A percentile compares a stretch with the other conserved stretches of the same genome.
Evolutionary conservation across 2,888 invertebrate species (phyloP).

Genomic region (Nephrotoma flavescens): DNA sequence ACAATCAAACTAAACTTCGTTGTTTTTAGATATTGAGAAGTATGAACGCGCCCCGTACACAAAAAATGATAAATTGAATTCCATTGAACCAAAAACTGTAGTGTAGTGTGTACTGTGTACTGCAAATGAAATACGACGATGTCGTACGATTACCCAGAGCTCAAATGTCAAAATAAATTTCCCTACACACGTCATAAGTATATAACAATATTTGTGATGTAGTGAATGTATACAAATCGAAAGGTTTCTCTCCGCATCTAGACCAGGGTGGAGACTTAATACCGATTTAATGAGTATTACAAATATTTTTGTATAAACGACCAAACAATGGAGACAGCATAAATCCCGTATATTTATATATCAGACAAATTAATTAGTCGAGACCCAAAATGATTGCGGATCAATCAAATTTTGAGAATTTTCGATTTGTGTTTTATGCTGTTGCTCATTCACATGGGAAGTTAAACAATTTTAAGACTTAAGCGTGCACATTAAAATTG

Average conservation of each 20-base stretch:
- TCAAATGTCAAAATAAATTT: not conserved
- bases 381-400: not conserved
- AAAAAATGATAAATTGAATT: not conserved
- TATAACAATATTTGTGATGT: not conserved
- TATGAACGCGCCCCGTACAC: not conserved
- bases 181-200: not conserved
- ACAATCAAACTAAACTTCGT: not conserved
- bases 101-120: not conserved
- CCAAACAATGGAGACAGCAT: not conserved
- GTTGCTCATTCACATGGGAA: not conserved
- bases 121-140: not conserved
- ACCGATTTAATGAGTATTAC: not conserved
- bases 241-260: not conserved
- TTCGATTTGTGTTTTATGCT: not conserved
- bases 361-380: not conserved
- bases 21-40: not conserved
- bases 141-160: not conserved
- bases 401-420: not conserved
- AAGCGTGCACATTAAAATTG: not conserved
- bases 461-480: not conserved
- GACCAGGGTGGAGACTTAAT: not conserved
- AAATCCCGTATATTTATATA: not conserved
- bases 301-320: not conserved
- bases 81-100: not conserved
- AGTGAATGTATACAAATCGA: not conserved